Conservation (phyloP, 1,140 invertebrate genomes). For the Chironomus tepperi region DNA sequence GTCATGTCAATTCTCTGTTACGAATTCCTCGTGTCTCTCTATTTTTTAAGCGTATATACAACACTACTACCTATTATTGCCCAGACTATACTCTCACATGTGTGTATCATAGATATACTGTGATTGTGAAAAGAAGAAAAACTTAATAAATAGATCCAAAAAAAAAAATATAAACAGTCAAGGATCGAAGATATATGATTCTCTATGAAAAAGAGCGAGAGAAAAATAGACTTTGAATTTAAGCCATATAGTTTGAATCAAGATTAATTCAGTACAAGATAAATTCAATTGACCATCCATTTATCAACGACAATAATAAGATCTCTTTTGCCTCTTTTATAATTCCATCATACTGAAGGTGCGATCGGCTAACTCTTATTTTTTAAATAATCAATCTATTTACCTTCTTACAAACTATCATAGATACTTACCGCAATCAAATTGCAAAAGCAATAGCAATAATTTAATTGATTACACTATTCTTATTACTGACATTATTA, state of each 20-base stretch:
- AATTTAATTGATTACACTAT: too few species aligned
- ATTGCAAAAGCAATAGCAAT: too few species aligned
- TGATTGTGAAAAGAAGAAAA: too few species aligned
- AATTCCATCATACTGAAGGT: too few species aligned
- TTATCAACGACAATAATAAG: constrained; percentile 2
- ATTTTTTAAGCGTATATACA: neutral
- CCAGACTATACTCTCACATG: neutral
- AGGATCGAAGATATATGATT: neutral
- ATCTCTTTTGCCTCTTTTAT: too few species aligned
- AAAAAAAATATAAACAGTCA: neutral
- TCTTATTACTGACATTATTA: too few species aligned
- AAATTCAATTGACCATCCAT: constrained; percentile 8
- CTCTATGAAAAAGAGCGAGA: too few species aligned
- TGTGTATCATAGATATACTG: neutral
- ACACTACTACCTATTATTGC: neutral
- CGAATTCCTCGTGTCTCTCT: neutral
- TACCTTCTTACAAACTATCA: too few species aligned
- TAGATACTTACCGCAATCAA: too few species aligned
- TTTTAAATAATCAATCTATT: too few species aligned
- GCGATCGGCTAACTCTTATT: too few species aligned
- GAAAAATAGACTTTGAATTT: neutral
- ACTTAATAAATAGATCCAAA: neutral
- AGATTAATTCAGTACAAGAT: constrained; percentile 9
- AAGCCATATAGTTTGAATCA: neutral
- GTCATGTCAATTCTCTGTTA: constrained; percentile 10